phyloP scores from a whole-genome alignment of 2,888 invertebrate genomes.

The Chrysopilus asiliformis region DNA sequence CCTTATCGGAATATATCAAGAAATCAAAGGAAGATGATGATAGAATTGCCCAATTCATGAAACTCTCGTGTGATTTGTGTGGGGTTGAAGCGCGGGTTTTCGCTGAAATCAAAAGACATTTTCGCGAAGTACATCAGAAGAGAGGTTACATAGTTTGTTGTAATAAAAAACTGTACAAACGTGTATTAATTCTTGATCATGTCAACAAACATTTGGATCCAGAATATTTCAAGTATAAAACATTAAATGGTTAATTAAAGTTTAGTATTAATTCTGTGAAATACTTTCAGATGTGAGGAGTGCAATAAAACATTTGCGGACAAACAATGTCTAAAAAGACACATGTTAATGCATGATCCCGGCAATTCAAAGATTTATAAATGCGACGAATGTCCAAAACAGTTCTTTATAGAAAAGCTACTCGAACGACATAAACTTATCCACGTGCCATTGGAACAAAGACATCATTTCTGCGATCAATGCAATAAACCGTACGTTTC shows the following conservation, averaged over 20 bases:
- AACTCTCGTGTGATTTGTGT: constrained; percentile 29
- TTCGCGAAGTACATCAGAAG: constrained; percentile 24
- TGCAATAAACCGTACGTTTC: constrained; percentile 25
- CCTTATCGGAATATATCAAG: constrained; percentile 6
- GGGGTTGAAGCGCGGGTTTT: constrained; percentile 23
- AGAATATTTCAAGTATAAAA: constrained; percentile 29
- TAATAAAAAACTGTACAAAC: constrained; percentile 30
- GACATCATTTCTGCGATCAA: constrained; percentile 22
- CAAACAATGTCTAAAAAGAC: constrained; percentile 31
- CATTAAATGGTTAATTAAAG: neutral
- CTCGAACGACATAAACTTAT: constrained; percentile 29
- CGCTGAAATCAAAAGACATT: constrained; percentile 27
- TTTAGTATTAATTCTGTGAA: constrained; percentile 15
- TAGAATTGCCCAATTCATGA: constrained; percentile 28
- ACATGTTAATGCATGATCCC: constrained; percentile 26
- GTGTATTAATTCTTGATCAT: constrained; percentile 30
- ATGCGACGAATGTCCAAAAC: constrained; percentile 30
- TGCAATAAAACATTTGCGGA: too few relatives aligned
- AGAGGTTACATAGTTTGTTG: constrained; percentile 31
- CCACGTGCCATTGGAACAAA: constrained; percentile 27
- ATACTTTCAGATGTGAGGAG: constrained; percentile 29
- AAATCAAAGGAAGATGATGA: constrained; percentile 24
- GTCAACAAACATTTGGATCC: constrained; percentile 31
- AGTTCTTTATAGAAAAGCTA: constrained; percentile 29
- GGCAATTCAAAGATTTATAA: constrained; percentile 27